Evolutionary conservation across 1,140 invertebrate species (phyloP), one percentile per base, ranked within the genome.

Genomic region (Centruroides vittatus): DNA sequence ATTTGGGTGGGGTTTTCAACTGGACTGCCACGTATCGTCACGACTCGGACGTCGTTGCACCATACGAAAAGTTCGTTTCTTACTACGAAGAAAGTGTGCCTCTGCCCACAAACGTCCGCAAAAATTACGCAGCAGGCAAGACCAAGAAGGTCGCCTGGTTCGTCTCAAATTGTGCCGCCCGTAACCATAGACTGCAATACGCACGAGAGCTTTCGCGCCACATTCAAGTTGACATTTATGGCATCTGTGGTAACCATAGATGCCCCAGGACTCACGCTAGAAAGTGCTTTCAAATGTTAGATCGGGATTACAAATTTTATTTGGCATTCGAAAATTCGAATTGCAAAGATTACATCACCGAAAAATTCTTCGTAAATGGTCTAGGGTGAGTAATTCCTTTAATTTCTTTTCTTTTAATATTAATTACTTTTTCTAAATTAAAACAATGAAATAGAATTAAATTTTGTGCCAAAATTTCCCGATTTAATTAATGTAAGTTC

Each of bases 271-370:
- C 82, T 23, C 84, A 86, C 63, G 76, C 80, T 3, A 83, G 86
- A 65, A 84, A 86, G 68, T 97, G 93, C 70, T 89, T 93, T 68
- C 84, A 90, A 47, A 85, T 93, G 80, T 80, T 98, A 13, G 85
- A 92, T 69, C 84, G 80, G 55, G 87, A 94, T 57, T 98, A 98
- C 76, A 98, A 98, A 73, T 98, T 98, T 76, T 98, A 98, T 74
- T 78, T 98, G 54, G 89, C 93, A 0, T 98, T 98, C 71, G 92
- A 96, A 75, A 98, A 98, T 74, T 93, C 92, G 1, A 93, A 97
- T 69, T 98, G 94, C 74, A 81, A 83, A 55, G 93, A 98, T 74
- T 98, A 98, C 72, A 89, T 97, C 54, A 97, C 93, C 0, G 94
- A 98, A 72, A 98, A 98, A 72, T 93, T 96, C 72, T 97, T 91